phyloP scores from a whole-genome alignment of 2,888 invertebrate genomes.

The Dasypogon diadema region DNA sequence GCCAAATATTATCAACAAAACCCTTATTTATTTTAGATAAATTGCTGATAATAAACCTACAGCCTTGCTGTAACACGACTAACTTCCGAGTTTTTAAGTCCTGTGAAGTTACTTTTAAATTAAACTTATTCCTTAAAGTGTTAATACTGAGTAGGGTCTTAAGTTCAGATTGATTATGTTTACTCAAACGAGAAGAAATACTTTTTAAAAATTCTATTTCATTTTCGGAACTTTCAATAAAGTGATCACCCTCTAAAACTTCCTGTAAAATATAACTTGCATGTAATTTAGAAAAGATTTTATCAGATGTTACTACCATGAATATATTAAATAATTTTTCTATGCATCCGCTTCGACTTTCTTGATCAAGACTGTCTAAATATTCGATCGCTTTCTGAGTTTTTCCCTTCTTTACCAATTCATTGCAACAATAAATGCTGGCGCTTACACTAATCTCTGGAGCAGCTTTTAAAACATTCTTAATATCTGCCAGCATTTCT shows the following conservation, averaged over 20 bases:
- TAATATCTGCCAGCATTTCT: conserved; percentile 66
- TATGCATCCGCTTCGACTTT: conserved; percentile 60
- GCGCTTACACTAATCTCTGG: conserved; percentile 64
- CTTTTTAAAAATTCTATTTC: conserved; percentile 64
- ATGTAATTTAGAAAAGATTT: conserved; percentile 4
- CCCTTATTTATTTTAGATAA: conserved; percentile 59
- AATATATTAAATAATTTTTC: conserved; percentile 62
- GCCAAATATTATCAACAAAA: conserved; percentile 61
- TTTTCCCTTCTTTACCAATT: conserved; percentile 64
- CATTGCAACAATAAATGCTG: conserved; percentile 66
- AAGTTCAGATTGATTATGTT: not conserved
- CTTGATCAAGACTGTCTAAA: conserved; percentile 61
- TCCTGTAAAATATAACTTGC: too few species aligned
- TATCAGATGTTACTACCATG: conserved; percentile 55
- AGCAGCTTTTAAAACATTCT: conserved; percentile 63
- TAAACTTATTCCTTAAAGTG: conserved; percentile 9
- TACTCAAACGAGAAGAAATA: conserved; percentile 52
- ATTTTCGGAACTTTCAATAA: conserved; percentile 53
- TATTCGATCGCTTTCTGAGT: conserved; percentile 63
- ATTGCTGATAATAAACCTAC: conserved; percentile 57
- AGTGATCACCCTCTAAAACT: too few species aligned
- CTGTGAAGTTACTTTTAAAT: not conserved
- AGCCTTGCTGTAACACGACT: not conserved
- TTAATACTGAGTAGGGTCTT: not conserved
- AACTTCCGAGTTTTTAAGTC: not conserved